These are phyloP conservation scores for Meriones psammophilus DNA, from an alignment of 2,797 vertebrate species.

Conservation along the genomic window DNA sequence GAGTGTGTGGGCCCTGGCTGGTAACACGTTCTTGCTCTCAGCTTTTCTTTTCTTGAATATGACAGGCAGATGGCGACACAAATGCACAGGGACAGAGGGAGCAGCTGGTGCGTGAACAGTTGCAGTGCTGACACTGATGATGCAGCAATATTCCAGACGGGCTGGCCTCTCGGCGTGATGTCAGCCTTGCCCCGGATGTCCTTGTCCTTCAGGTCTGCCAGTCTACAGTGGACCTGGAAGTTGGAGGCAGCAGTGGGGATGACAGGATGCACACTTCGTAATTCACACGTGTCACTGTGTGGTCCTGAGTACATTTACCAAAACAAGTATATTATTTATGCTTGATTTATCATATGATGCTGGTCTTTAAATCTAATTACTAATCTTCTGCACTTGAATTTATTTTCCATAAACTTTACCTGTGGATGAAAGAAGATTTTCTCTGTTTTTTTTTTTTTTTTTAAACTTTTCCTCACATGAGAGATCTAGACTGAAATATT, in stretches of 20 bases:
- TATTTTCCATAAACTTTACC: constrained; percentile 73
- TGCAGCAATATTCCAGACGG: constrained; percentile 86
- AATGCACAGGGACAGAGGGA: constrained; percentile 95
- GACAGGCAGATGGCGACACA: constrained; percentile 93
- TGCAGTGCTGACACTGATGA: constrained; percentile 95
- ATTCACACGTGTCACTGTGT: neutral
- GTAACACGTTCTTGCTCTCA: neutral
- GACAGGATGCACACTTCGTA: constrained; percentile 84
- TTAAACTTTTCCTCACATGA: constrained; percentile 51
- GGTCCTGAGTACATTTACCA: neutral
- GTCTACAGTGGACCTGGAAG: constrained; percentile 92
- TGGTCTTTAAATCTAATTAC: neutral
- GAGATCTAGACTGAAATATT: constrained; percentile 73
- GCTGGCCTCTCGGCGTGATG: constrained; percentile 87
- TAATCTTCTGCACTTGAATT: constrained; percentile 70
- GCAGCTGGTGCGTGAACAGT: constrained; percentile 93
- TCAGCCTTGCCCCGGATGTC: constrained; percentile 88
- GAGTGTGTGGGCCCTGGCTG: neutral
- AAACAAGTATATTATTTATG: constrained; percentile 31
- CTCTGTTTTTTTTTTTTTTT: neutral
- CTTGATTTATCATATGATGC: neutral
- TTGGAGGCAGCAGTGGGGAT: constrained; percentile 82
- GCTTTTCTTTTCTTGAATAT: constrained; percentile 86
- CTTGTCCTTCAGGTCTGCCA: constrained; percentile 89
- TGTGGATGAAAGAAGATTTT: constrained; percentile 39